phyloP scores from a whole-genome alignment of 2,888 invertebrate species.

The Oscheius myriophilus region DNA sequence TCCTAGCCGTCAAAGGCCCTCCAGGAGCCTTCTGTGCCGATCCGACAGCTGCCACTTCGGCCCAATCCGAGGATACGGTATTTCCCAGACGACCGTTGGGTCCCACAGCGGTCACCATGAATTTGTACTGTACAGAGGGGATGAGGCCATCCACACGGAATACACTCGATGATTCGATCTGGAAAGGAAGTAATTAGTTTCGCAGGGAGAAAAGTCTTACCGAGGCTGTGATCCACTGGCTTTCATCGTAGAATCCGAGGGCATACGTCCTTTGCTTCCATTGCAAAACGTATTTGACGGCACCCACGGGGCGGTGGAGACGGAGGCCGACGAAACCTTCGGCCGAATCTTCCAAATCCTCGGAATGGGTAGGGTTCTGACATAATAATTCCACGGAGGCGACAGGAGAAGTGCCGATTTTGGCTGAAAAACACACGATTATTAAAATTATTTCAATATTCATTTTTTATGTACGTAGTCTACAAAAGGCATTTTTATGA shows the following conservation, averaged over 20 bases:
- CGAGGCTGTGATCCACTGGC: constrained; percentile 67
- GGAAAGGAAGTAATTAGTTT: constrained; percentile 26
- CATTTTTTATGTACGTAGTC: too few relatives aligned
- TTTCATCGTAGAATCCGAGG: constrained; percentile 55
- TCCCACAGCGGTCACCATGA: constrained; percentile 60
- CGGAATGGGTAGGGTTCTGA: constrained; percentile 52
- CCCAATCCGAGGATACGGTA: constrained; percentile 62
- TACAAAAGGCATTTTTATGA: too few relatives aligned
- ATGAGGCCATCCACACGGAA: constrained; percentile 64
- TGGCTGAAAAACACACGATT: constrained; percentile 34
- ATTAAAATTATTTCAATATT: too few relatives aligned
- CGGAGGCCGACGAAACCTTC: constrained; percentile 46
- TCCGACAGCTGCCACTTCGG: constrained; percentile 40
- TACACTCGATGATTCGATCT: constrained; percentile 58
- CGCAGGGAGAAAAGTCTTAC: constrained; percentile 36
- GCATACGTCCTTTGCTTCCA: constrained; percentile 58
- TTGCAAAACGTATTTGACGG: constrained; percentile 51
- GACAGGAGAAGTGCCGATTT: constrained; percentile 52
- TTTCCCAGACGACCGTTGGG: constrained; percentile 62
- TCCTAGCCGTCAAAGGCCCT: constrained; percentile 49
- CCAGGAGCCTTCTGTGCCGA: constrained; percentile 15
- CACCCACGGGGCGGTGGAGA: constrained; percentile 42
- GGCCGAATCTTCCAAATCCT: constrained; percentile 40
- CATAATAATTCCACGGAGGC: constrained; percentile 55
- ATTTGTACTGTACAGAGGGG: constrained; percentile 66